Evolutionary conservation across 1,140 invertebrate species (phyloP), one percentile per base, ranked within the genome.

Genomic region (Euura lappo): DNA sequence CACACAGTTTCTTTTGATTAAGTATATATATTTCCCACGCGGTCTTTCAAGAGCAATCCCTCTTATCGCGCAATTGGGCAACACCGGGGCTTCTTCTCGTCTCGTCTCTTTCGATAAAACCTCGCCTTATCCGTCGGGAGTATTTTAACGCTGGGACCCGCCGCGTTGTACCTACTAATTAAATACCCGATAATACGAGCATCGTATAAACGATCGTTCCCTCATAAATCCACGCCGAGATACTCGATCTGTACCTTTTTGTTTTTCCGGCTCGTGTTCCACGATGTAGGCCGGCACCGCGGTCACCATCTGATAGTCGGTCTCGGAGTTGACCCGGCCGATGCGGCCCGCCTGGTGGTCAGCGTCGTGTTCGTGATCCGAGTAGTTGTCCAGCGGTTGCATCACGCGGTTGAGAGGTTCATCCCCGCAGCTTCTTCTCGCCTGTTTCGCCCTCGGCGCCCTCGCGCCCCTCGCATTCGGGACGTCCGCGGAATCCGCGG

Each of bases 201-300:
- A 28, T 28, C 28, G 28, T 28, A 28, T 28, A 28, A 28, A 28
- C 28, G 28, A 28, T 28, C 28, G 28, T 28, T 28, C 28, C 28
- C 28, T 28, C 28, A 28, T 28, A 28, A 28, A 28, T 28, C 28
- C 28, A 28, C 28, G 28, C 28, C 28, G 28, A 28, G 28, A 28
- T 28, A 28, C 28, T 28, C 28, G 28, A 28, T 28, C 28, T 28
- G 28, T 73, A 87, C 85, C 82, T 81, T 79, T 81, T 10, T 83
- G 83, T 74, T 87, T 87, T 69, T 85, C 87, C 4, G 85, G 84
- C 72, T 89, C 88, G 60, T 89, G 87, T 72, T 89, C 89, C 45
- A 90, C 85, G 74, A 90, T 89, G 72, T 89, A 87, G 43, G 89
- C 89, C 4, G 89, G 89, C 65, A 90, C 83, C 10, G 89, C 89